These are phyloP conservation scores for Aeoliscus strigatus DNA, from an alignment of 2,797 vertebrate species.

Conservation along the genomic window DNA sequence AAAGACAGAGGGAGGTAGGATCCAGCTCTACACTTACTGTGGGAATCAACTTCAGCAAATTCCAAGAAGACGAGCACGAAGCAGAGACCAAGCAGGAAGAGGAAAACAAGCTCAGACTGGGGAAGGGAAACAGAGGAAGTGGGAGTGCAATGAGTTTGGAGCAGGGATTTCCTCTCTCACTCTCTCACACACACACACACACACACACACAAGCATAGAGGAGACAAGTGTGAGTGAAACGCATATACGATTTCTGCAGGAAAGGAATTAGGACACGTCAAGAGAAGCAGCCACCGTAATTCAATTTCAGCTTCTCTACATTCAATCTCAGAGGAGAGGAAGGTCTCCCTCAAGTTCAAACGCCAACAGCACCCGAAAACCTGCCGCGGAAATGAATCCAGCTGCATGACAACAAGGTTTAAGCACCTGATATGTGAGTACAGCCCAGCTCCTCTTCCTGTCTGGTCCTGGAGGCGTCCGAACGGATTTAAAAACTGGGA, in stretches of 20 bases:
- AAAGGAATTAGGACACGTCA: background rate
- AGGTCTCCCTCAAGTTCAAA: conserved; percentile 6
- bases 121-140: conserved; percentile 65
- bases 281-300: conserved; percentile 4
- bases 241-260: conserved; percentile 1
- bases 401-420: conserved; percentile 20
- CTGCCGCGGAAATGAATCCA: conserved; percentile 17
- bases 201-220: conserved; percentile 22
- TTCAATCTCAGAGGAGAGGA: conserved; percentile 5
- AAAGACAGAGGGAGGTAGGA: conserved; percentile 7
- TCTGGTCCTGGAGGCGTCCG: conserved; percentile 10
- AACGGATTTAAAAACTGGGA: conserved; percentile 9
- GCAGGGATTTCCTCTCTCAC: conserved; percentile 62
- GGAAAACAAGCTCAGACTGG: conserved; percentile 32
- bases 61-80: conserved; percentile 39
- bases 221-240: conserved; percentile 17
- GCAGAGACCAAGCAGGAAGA: conserved; percentile 41
- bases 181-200: conserved; percentile 16
- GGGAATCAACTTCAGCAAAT: conserved; percentile 28
- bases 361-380: conserved; percentile 4
- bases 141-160: conserved; percentile 54
- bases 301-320: background rate
- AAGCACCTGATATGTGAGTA: conserved; percentile 37
- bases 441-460: conserved; percentile 10
- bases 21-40: conserved; percentile 45